phyloP scores from a whole-genome alignment of 2,797 vertebrate species.

The Scomberomorus guttatus region DNA sequence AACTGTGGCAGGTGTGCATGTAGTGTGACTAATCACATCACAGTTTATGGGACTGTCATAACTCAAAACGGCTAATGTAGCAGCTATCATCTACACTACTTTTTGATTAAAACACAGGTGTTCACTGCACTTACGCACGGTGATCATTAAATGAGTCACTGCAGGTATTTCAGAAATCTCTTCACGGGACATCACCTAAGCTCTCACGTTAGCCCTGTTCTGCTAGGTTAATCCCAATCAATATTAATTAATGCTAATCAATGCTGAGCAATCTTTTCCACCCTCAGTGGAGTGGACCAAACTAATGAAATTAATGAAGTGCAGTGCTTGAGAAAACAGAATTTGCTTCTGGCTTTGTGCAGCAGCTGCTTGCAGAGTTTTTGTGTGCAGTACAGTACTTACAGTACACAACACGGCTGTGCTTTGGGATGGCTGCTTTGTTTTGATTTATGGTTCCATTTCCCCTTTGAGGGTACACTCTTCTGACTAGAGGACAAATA shows the following conservation, averaged over 20 bases:
- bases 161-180: constrained; percentile 51
- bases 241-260: constrained; percentile 83
- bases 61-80: no score
- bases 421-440: constrained; percentile 35
- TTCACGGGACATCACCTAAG: constrained; percentile 47
- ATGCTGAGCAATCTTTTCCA: constrained; percentile 66
- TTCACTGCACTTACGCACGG: not conserved
- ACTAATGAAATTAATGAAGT: constrained; percentile 79
- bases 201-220: constrained; percentile 55
- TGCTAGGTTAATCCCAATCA: constrained; percentile 79
- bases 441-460: constrained; percentile 53
- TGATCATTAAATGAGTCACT: constrained; percentile 37
- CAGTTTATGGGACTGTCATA: no score
- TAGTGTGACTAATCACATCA: no score
- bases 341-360: constrained; percentile 41
- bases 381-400: constrained; percentile 17
- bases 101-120: not conserved
- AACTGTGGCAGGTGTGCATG: no score
- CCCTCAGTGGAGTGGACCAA: constrained; percentile 53
- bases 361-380: constrained; percentile 45
- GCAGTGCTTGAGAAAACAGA: constrained; percentile 46
- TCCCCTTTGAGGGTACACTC: constrained; percentile 25
- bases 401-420: constrained; percentile 26
- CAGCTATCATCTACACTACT: no score
- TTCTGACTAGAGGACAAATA: constrained; percentile 52